A percentile compares a stretch with the other conserved stretches of the same genome.
These are phyloP conservation scores for Cacatua alba DNA, from an alignment of 2,113 vertebrate species.

Conservation along the genomic window DNA sequence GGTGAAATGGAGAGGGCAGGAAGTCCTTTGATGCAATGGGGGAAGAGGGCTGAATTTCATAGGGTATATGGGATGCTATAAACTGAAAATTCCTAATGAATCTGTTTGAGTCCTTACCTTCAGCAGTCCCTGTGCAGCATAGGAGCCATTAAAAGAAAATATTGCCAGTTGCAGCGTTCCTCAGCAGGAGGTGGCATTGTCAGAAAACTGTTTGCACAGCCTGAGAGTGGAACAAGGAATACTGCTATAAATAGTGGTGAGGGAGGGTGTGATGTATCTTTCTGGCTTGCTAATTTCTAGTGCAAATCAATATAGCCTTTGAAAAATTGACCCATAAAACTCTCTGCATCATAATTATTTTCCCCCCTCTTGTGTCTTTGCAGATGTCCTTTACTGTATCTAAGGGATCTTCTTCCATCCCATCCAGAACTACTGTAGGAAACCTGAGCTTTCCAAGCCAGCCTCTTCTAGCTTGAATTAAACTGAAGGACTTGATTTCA, in stretches of 20 bases:
- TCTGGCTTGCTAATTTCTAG: constrained; percentile 15
- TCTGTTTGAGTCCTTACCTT: background rate
- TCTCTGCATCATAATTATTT: background rate
- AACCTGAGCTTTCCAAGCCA: background rate
- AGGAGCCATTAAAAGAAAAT: background rate
- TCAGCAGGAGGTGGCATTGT: constrained; percentile 21
- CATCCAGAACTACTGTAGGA: background rate
- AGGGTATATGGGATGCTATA: background rate
- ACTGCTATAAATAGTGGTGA: constrained; percentile 15
- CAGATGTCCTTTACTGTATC: background rate
- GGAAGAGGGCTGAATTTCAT: background rate
- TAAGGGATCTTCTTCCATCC: background rate
- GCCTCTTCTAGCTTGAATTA: background rate
- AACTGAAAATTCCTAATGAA: background rate
- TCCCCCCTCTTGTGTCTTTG: background rate
- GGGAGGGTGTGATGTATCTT: background rate
- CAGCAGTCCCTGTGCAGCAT: background rate
- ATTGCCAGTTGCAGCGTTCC: background rate
- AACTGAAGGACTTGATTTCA: background rate
- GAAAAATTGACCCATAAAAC: constrained; percentile 15
- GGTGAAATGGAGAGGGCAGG: background rate
- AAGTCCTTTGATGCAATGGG: background rate
- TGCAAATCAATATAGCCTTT: constrained; percentile 27
- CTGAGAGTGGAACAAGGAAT: background rate
- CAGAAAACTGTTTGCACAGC: background rate